A percentile compares a stretch with the other conserved stretches of the same genome.
Evolutionary conservation across 2,888 invertebrate species (phyloP).

Genomic region (Troides aeacus): DNA sequence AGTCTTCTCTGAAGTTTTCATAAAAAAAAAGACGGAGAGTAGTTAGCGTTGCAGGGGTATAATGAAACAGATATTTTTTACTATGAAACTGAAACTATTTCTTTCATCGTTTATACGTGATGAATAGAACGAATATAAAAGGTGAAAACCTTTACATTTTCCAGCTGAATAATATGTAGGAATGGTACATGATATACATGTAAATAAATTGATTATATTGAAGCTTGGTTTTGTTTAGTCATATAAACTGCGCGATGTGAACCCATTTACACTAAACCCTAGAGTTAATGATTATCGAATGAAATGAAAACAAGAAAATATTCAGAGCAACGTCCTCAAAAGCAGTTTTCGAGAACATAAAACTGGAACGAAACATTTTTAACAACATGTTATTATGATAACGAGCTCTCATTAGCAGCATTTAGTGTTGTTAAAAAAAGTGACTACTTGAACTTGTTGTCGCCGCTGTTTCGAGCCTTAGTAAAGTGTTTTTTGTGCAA

Average conservation of each 20-base stretch:
- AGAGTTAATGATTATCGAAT: not conserved
- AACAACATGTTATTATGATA: constrained; percentile 1
- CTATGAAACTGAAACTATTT: not conserved
- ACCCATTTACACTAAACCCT: no score
- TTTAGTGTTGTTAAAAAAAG: constrained; percentile 1
- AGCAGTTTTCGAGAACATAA: not conserved
- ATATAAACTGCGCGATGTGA: no score
- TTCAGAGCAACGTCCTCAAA: not conserved
- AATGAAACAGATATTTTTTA: not conserved
- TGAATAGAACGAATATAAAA: no score
- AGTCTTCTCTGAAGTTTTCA: not conserved
- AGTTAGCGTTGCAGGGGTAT: not conserved
- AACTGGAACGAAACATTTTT: constrained; percentile 2
- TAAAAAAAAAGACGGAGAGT: not conserved
- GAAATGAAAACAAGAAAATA: not conserved
- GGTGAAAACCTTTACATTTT: no score
- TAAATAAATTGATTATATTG: no score
- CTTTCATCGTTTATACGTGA: not conserved
- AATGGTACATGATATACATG: no score
- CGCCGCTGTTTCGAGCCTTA: not conserved
- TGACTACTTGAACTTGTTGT: constrained; percentile 1
- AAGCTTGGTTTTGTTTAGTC: no score
- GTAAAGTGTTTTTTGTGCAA: not conserved
- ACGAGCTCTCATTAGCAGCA: constrained; percentile 2
- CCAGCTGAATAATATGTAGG: no score